A percentile compares a stretch with the other conserved stretches of the same genome.
Evolutionary conservation across 1,140 invertebrate genomes (phyloP).

Genomic region (Neodiprion fabricii): DNA sequence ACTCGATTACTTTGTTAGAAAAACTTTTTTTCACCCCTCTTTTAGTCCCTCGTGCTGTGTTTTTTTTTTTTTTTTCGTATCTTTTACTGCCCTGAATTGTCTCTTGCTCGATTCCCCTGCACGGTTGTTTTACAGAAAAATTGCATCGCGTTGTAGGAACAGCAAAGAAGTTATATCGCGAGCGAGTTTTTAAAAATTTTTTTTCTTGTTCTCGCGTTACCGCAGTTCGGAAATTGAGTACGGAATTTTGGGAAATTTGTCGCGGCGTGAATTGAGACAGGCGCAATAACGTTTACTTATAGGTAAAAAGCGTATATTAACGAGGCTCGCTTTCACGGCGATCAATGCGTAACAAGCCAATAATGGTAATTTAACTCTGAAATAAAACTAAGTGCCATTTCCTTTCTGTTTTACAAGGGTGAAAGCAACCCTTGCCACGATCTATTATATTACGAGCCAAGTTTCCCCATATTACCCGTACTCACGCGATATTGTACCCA

Average conservation of each 20-base stretch:
- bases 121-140: no score
- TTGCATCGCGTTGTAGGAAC: no score
- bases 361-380: conserved; percentile 24
- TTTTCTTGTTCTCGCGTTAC: no score
- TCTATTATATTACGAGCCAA: background rate
- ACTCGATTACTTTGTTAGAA: background rate
- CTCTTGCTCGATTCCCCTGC: no score
- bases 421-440: conserved; percentile 33
- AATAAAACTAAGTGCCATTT: conserved; percentile 49
- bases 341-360: conserved; percentile 11
- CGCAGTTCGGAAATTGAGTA: no score
- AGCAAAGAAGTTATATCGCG: no score
- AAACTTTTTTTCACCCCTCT: background rate
- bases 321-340: background rate
- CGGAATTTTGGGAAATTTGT: no score
- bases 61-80: background rate
- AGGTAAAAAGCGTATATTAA: no score
- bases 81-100: background rate
- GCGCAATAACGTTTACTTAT: no score
- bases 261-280: no score
- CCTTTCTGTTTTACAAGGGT: conserved; percentile 39
- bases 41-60: background rate
- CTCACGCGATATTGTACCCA: background rate
- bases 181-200: no score
- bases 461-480: background rate